These are phyloP conservation scores for Anaspis maculata DNA, from an alignment of 2,888 invertebrate species.

Conservation along the genomic window DNA sequence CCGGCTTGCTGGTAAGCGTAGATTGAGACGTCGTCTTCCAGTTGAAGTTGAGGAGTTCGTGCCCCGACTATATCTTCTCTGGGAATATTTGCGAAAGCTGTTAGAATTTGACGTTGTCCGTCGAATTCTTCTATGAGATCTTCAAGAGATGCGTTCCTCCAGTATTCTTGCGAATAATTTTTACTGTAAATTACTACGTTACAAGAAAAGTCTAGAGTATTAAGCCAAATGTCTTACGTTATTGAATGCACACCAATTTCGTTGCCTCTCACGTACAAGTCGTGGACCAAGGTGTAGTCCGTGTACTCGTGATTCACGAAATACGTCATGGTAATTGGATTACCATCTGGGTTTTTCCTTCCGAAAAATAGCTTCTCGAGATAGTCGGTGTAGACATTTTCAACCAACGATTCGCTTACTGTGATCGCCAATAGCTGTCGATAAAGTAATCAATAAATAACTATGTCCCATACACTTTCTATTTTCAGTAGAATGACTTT, in stretches of 20 bases:
- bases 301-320: conserved; percentile 68
- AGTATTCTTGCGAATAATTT: conserved; percentile 28
- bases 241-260: conserved; percentile 67
- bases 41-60: conserved; percentile 36
- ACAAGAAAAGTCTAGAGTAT: no score
- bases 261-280: conserved; percentile 51
- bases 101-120: conserved; percentile 25
- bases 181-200: conserved; percentile 15
- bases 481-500: no score
- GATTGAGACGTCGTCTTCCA: conserved; percentile 51
- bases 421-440: conserved; percentile 9
- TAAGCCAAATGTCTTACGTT: no score
- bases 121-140: conserved; percentile 34
- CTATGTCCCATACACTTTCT: no score
- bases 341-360: conserved; percentile 57
- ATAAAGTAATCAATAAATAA: neutral
- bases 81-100: conserved; percentile 31
- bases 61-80: conserved; percentile 29
- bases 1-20: conserved; percentile 44
- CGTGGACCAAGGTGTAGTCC: conserved; percentile 46
- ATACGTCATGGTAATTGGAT: conserved; percentile 56
- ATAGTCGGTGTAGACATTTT: conserved; percentile 29
- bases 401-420: conserved; percentile 1
- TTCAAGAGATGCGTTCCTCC: conserved; percentile 28
- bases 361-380: conserved; percentile 47